Conservation (phyloP, 1,140 invertebrate species). For the Leptestheria dahalacensis region DNA sequence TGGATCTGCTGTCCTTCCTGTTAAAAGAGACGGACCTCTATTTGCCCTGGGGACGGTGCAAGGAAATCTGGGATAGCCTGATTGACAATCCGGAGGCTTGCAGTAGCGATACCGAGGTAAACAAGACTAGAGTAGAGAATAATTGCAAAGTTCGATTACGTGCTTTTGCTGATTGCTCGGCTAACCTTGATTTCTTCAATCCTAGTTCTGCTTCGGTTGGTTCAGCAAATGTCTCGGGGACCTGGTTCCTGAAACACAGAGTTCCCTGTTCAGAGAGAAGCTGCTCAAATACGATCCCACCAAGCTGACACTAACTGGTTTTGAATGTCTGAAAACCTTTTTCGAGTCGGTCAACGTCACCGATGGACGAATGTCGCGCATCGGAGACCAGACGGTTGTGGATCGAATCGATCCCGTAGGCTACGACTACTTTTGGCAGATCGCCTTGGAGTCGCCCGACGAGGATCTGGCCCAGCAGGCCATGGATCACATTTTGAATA, state of each 20-base stretch:
- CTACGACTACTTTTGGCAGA: constrained; percentile 36
- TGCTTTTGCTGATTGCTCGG: no score
- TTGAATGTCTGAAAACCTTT: constrained; percentile 35
- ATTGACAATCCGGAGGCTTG: constrained; percentile 31
- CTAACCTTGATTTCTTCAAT: background rate
- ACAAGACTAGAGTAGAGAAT: constrained; percentile 7
- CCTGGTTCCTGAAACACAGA: constrained; percentile 33
- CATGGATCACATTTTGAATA: constrained; percentile 33
- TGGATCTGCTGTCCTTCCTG: constrained; percentile 35
- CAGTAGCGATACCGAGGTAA: constrained; percentile 31
- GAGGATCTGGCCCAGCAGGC: constrained; percentile 32
- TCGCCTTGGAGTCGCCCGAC: constrained; percentile 32
- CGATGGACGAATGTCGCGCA: constrained; percentile 28
- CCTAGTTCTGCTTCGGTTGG: constrained; percentile 36
- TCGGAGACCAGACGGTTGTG: constrained; percentile 21
- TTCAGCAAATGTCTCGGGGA: constrained; percentile 35
- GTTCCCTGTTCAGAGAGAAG: constrained; percentile 35
- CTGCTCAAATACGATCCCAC: constrained; percentile 32
- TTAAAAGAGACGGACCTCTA: constrained; percentile 37
- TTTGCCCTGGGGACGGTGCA: constrained; percentile 32
- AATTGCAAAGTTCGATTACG: no score
- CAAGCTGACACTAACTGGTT: constrained; percentile 31
- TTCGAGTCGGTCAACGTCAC: constrained; percentile 36
- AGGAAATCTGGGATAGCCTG: constrained; percentile 36
- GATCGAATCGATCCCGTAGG: constrained; percentile 34